Evolutionary conservation across 2,888 invertebrate genomes (phyloP), one percentile per base, ranked within the genome.

Genomic region (Macroteleia sp.): DNA sequence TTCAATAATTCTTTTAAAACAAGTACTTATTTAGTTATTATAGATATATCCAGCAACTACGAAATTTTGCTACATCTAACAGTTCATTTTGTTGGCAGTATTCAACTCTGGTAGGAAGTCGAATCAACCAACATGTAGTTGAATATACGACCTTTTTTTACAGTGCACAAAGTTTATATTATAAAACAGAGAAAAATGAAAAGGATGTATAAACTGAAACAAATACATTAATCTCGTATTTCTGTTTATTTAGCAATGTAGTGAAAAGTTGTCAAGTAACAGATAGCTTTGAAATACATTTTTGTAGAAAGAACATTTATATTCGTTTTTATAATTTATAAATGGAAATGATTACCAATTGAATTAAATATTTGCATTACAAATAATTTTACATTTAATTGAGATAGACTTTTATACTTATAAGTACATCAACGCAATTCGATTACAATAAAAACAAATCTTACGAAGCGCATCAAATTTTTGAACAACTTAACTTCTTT

Each of bases 161-260:
- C n/a, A n/a, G n/a, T n/a, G n/a, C n/a, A n/a, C n/a, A n/a, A n/a
- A n/a, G n/a, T n/a, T n/a, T n/a, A n/a, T n/a, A n/a, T n/a, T n/a
- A n/a, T n/a, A n/a, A n/a, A n/a, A n/a, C n/a, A n/a, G n/a, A 39
- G 14, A 39, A 6, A 25, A 25, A 25, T 25, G 6, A 25, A 25
- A 30, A 30, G 10, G 9, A 30, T 30, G 30, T 30, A 10, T 2
- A 4, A 9, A 8, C 42, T 20, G 20, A 20, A 44, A 44, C 25
- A 6, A 25, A 44, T 8, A 3, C 14, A 12, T 52, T 41, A 46
- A n/a, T 59, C 36, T 41, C 42, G 30, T 70, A 70, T 46, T 61
- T 62, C 61, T 44, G 62, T 71, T 71, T 71, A 71, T 71, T 71
- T 62, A 71, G 56, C 48, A 71, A 71, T 62, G 54, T 62, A 48